Evolutionary conservation across 2,113 vertebrate genomes (phyloP).

Genomic region (Pteruthius melanotis): DNA sequence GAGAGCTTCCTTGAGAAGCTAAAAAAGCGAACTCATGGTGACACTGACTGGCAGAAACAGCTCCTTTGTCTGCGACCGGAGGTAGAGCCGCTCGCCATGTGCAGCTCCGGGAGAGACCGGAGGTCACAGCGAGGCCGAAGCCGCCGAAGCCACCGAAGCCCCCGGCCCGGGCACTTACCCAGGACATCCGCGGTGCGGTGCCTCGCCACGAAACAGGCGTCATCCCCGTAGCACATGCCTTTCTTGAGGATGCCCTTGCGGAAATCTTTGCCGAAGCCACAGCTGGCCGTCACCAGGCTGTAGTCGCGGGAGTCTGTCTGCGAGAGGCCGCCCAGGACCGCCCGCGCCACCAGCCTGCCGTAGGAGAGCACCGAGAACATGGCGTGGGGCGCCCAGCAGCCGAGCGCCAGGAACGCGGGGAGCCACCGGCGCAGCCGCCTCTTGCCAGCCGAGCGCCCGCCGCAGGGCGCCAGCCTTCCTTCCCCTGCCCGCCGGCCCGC

Average conservation of each 20-base stretch:
- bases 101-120: neutral
- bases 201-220: constrained; percentile 94
- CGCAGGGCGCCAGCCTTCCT: too few relatives aligned
- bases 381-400: constrained; percentile 71
- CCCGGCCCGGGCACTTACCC: constrained; percentile 75
- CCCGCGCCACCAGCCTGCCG: constrained; percentile 95
- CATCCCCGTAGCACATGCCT: constrained; percentile 97
- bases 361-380: constrained; percentile 99
- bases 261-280: constrained; percentile 98
- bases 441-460: too few relatives aligned
- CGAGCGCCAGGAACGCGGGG: constrained; percentile 47
- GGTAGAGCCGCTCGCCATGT: neutral
- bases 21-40: neutral
- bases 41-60: neutral
- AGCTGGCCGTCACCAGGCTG: constrained; percentile 92
- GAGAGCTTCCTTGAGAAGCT: neutral
- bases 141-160: neutral
- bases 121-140: neutral
- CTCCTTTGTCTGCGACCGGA: neutral
- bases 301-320: constrained; percentile 95
- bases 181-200: constrained; percentile 91
- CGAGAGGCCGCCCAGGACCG: constrained; percentile 94
- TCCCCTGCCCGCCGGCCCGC: too few relatives aligned
- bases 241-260: constrained; percentile 98
- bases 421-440: constrained; percentile 39